Percentiles rank a stretch among this genome's conserved stretches.
These are phyloP conservation scores for Ctenomys sociabilis DNA, from an alignment of 2,113 vertebrate genomes.

Conservation along the genomic window DNA sequence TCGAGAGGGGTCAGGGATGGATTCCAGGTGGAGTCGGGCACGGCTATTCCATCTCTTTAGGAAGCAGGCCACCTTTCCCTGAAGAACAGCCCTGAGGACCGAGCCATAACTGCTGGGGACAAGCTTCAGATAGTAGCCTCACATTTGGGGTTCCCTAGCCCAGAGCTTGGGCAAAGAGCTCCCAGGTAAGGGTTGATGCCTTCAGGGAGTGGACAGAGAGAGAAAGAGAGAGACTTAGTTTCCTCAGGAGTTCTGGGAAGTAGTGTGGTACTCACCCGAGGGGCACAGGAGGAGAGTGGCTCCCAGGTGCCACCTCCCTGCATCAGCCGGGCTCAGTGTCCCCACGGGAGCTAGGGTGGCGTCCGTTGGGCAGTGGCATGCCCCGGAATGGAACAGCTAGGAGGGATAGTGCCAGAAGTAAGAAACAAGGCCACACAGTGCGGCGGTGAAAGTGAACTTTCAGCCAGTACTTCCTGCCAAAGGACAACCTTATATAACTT, in stretches of 20 bases:
- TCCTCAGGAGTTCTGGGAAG: not conserved
- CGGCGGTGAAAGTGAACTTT: not conserved
- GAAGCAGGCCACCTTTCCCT: rapidly evolving
- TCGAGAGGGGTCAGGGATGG: not conserved
- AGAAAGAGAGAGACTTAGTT: not conserved
- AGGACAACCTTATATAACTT: not conserved
- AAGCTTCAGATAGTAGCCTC: not conserved
- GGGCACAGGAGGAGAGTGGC: not conserved
- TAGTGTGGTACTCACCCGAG: rapidly evolving
- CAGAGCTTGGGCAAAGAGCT: not conserved
- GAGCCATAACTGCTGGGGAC: not conserved
- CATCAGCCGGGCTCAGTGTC: not conserved
- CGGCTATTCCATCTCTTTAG: not conserved
- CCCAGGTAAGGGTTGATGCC: not conserved
- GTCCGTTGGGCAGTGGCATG: rapidly evolving
- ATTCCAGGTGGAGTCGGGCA: rapidly evolving
- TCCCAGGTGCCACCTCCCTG: not conserved
- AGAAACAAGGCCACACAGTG: not conserved
- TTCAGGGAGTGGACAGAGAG: rapidly evolving
- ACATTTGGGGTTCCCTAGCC: too few species aligned
- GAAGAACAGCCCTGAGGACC: not conserved
- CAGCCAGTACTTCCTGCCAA: not conserved
- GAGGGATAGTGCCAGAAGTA: not conserved
- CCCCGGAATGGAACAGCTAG: not conserved
- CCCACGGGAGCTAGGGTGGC: not conserved